Base-by-base conservation (phyloP, 2,113 vertebrate genomes). In the Mionectes macconnelli region DNA sequence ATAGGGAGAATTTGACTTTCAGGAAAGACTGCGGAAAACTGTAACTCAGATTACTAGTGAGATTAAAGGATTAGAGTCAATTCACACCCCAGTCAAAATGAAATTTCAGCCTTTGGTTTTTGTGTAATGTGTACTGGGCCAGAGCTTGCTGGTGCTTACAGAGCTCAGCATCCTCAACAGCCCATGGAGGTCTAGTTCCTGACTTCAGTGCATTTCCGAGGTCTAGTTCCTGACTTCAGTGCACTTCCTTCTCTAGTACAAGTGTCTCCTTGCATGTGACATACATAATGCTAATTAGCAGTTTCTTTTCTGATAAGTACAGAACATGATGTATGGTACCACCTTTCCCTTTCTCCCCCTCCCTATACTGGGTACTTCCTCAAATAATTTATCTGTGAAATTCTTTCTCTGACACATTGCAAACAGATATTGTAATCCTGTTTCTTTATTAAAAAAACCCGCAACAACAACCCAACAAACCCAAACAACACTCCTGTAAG, bases 11-110 rank as follows among this genome's bases (percentile, higher is more conserved):
- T 9, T 53, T 39, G 68, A 31, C 47, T 75, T 66, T 23, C 60
- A 22, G 78, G 52, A 86, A 89, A 73, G 60, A 10, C 77, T 52
- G 0, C 17, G 60, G 75, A 73, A 57, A 96, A 91, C 50, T 8
- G 9, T 14, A 76, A 59, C 45, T 80, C 52, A 3, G n/a, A 60
- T 64, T 81, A 66, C 56, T 44, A 30, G 57, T 37, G 89, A 81
- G 96, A 95, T 95, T 96, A 93, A 93, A 73, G 81, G 84, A 84
- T 90, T 84, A 84, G 50, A 79, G 52, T 81, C 28, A 53, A 74
- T 87, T 79, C 69, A 52, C 42, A 53, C 30, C 17, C 25, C 50
- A 28, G 64, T 53, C 82, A 88, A 93, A 97, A 83, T 72, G 73
- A 94, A 77, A 87, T 82, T 75, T 95, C 79, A 77, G 85, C 17